phyloP scores from a whole-genome alignment of 2,797 vertebrate genomes.

The Malurus leucopterus region DNA sequence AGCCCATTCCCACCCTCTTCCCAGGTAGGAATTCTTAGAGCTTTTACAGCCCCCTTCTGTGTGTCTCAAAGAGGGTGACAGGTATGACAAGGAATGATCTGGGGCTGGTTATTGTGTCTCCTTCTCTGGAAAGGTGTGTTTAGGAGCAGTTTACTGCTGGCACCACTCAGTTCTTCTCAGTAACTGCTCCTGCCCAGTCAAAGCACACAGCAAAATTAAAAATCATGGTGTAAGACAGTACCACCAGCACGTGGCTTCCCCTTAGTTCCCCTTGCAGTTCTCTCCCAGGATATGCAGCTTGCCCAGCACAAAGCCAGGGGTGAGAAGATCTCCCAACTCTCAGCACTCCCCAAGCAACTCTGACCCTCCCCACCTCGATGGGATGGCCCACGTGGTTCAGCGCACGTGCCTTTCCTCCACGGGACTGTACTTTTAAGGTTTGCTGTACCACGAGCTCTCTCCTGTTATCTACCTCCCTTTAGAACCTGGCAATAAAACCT shows the following conservation, averaged over 20 bases:
- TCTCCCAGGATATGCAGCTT: not conserved
- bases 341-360: not conserved
- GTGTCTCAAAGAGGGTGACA: accelerated
- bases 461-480: not conserved
- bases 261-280: not conserved
- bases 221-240: not conserved
- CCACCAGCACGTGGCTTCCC: accelerated
- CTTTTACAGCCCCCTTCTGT: not conserved
- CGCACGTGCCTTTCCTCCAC: accelerated
- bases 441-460: not conserved
- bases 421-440: not conserved
- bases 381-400: accelerated
- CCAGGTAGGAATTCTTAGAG: not conserved
- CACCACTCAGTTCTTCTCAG: not conserved
- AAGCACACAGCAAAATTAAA: not conserved
- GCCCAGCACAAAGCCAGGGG: not conserved
- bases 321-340: not conserved
- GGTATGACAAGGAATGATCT: not conserved
- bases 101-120: not conserved
- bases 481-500: not conserved
- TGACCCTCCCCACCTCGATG: accelerated
- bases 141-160: not conserved
- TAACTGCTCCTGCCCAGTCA: not conserved
- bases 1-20: not conserved
- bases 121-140: not conserved